Percentiles rank a stretch among this genome's conserved stretches.
Evolutionary conservation across 2,888 invertebrate species (phyloP).

Genomic region (Orthosia gothica): DNA sequence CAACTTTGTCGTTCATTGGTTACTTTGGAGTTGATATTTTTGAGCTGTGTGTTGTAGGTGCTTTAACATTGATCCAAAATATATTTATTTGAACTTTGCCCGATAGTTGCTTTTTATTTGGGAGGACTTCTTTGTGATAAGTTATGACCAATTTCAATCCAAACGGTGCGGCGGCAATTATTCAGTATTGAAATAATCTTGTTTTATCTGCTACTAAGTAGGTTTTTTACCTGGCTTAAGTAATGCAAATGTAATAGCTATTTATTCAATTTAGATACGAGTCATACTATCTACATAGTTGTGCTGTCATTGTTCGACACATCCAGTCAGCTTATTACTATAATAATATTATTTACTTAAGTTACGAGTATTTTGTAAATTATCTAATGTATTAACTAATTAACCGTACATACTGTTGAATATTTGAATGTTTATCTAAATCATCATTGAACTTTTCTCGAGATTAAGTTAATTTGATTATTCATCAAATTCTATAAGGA

Average conservation of each 20-base stretch:
- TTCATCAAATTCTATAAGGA: neutral
- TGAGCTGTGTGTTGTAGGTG: too few species aligned
- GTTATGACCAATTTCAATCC: neutral
- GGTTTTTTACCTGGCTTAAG: too few species aligned
- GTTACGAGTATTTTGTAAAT: too few species aligned
- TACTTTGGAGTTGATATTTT: slow-evolving; percentile 18
- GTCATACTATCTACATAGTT: too few species aligned
- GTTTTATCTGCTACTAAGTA: too few species aligned
- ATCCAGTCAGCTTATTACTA: neutral
- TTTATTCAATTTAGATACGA: neutral
- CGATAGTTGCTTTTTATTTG: neutral
- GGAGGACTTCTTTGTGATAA: neutral
- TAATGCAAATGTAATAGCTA: too few species aligned
- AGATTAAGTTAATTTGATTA: neutral
- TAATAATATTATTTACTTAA: too few species aligned
- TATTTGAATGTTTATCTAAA: neutral
- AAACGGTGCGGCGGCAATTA: neutral
- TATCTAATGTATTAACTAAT: too few species aligned
- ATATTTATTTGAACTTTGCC: neutral
- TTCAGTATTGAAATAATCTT: neutral
- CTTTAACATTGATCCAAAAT: neutral
- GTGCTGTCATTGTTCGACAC: too few species aligned
- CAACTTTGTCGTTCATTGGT: slow-evolving; percentile 27
- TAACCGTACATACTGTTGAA: too few species aligned
- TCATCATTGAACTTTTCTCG: neutral